These are phyloP conservation scores for Diadema setosum DNA, from an alignment of 35 echinoderm and acorn worm species.

Conservation along the genomic window DNA sequence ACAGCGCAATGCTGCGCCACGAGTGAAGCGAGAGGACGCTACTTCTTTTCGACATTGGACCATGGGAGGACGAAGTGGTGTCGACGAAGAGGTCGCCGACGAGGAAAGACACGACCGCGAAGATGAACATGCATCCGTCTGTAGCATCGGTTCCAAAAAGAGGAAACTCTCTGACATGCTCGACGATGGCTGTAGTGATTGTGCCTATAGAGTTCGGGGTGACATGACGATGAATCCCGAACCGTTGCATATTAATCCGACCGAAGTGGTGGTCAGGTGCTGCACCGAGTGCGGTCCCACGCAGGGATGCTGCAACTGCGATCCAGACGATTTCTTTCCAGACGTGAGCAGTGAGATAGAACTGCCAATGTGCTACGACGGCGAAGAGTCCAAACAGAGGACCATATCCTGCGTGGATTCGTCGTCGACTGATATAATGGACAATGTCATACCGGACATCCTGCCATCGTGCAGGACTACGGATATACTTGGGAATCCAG, in stretches of 20 bases:
- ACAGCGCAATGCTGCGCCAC: too few species aligned
- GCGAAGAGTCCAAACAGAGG: background rate
- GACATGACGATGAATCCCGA: background rate
- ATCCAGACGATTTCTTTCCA: slow-evolving; percentile 14
- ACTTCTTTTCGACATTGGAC: too few species aligned
- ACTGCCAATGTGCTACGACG: background rate
- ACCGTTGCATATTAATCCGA: background rate
- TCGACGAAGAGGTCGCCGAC: background rate
- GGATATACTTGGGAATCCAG: background rate
- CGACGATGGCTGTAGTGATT: background rate
- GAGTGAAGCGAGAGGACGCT: too few species aligned
- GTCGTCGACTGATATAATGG: background rate
- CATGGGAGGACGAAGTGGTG: background rate
- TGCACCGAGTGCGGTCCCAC: background rate
- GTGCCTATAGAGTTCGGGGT: background rate
- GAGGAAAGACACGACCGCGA: background rate
- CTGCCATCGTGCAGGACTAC: background rate
- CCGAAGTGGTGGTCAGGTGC: background rate
- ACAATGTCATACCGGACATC: background rate
- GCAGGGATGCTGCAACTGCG: background rate
- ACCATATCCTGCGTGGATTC: background rate
- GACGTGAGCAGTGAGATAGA: slow-evolving; percentile 13
- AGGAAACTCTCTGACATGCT: slow-evolving; percentile 2
- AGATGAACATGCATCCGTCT: background rate
- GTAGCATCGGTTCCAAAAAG: background rate